Percentiles rank a stretch among this genome's conserved stretches.
phyloP scores from a whole-genome alignment of 1,140 invertebrate species.

The Drosophila kurseongensis region DNA sequence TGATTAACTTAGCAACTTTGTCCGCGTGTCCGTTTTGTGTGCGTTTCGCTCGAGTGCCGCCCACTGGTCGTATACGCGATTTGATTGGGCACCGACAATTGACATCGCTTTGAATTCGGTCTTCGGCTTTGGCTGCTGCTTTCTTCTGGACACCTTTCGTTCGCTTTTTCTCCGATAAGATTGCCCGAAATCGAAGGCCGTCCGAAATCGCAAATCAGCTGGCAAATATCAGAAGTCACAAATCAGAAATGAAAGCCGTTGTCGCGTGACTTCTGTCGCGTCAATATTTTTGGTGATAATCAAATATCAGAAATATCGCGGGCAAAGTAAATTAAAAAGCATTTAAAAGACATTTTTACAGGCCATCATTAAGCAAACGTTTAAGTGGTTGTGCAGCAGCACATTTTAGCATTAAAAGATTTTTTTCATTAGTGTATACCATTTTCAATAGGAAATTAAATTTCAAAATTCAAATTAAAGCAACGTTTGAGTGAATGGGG shows the following conservation, averaged over 20 bases:
- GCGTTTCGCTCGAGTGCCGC: conserved; percentile 35
- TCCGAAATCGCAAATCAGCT: conserved; percentile 34
- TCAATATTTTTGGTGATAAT: conserved; percentile 13
- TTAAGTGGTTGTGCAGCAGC: background rate
- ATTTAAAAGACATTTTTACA: conserved; percentile 13
- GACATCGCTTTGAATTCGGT: background rate
- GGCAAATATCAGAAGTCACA: conserved; percentile 42
- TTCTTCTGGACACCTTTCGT: conserved; percentile 4
- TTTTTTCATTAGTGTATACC: too few species aligned
- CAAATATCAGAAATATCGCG: conserved; percentile 2
- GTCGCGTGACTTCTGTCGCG: conserved; percentile 59
- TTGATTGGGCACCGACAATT: conserved; percentile 23
- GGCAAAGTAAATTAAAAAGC: conserved; percentile 23
- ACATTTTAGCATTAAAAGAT: too few species aligned
- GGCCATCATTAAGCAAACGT: background rate
- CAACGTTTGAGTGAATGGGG: too few species aligned
- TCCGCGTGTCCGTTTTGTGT: conserved; percentile 9
- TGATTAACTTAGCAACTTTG: conserved; percentile 71
- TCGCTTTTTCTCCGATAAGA: conserved; percentile 50
- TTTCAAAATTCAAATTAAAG: too few species aligned
- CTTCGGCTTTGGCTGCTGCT: conserved; percentile 19
- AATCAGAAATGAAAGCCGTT: conserved; percentile 47
- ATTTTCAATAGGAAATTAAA: too few species aligned
- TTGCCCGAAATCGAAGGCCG: conserved; percentile 46
- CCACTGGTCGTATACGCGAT: conserved; percentile 70